Conservation (phyloP, 2,888 invertebrate species). For the Hartigia nigra region DNA sequence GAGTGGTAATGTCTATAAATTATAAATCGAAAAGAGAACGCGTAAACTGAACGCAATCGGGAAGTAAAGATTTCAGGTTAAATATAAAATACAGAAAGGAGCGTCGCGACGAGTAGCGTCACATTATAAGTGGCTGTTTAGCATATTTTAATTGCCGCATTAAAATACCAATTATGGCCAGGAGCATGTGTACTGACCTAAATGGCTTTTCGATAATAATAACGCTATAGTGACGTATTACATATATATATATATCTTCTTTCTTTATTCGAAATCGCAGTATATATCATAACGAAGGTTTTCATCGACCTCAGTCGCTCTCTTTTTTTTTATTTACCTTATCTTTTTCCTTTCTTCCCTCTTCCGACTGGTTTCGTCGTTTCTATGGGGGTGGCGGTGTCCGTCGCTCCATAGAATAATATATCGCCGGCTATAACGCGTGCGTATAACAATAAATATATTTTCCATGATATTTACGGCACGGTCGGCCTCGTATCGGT, state of each 20-base stretch:
- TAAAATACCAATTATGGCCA: conserved; percentile 46
- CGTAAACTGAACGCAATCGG: conserved; percentile 32
- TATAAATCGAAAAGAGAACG: conserved; percentile 38
- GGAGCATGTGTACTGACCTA: background rate
- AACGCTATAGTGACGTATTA: background rate
- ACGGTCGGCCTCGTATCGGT: conserved; percentile 14
- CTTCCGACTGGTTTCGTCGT: background rate
- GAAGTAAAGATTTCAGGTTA: conserved; percentile 59
- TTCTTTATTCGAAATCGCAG: background rate
- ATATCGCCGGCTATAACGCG: conserved; percentile 26
- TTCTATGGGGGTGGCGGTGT: conserved; percentile 5
- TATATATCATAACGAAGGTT: background rate
- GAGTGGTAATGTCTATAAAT: conserved; percentile 33
- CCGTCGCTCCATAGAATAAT: conserved; percentile 14
- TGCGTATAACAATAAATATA: conserved; percentile 36
- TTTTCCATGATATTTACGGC: conserved; percentile 40
- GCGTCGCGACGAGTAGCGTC: conserved; percentile 27
- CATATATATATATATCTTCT: background rate
- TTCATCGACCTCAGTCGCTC: background rate
- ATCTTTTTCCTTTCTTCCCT: too few species aligned
- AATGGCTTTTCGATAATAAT: background rate
- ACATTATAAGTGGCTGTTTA: conserved; percentile 57
- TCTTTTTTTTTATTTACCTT: background rate
- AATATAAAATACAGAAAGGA: conserved; percentile 56
- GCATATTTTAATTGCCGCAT: conserved; percentile 59